These are phyloP conservation scores for Labeo rohita DNA, from an alignment of 2,113 vertebrate genomes.

Conservation along the genomic window DNA sequence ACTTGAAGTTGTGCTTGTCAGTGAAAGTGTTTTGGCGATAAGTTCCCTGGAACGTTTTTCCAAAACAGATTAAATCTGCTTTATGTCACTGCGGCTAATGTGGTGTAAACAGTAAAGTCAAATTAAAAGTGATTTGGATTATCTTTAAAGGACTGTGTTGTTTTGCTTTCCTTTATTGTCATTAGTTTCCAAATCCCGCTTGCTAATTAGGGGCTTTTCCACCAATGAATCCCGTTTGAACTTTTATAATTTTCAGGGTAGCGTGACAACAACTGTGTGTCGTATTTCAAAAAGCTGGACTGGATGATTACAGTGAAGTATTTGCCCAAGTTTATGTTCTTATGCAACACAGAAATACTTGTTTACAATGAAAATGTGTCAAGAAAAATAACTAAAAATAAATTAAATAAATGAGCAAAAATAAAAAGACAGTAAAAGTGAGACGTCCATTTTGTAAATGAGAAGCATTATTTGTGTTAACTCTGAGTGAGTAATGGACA, in stretches of 20 bases:
- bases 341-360: background rate
- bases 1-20: conserved; percentile 38
- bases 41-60: conserved; percentile 61
- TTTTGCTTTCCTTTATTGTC: background rate
- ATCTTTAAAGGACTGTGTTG: background rate
- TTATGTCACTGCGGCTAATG: conserved; percentile 39
- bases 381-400: too few relatives aligned
- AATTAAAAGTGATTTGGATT: conserved; percentile 35
- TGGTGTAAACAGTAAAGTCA: conserved; percentile 33
- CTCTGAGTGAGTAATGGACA: background rate
- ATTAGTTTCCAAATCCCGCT: conserved; percentile 26
- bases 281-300: background rate
- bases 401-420: background rate
- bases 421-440: background rate
- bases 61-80: conserved; percentile 58
- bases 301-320: background rate
- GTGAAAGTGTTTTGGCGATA: conserved; percentile 58
- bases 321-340: background rate
- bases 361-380: background rate
- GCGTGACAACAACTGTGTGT: background rate
- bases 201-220: conserved; percentile 32
- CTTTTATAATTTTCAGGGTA: background rate
- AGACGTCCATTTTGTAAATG: background rate
- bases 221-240: conserved; percentile 5
- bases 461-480: background rate